A percentile compares a stretch with the other conserved stretches of the same genome.
Evolutionary conservation across 2,797 vertebrate species (phyloP).

Genomic region (Alauda arvensis): DNA sequence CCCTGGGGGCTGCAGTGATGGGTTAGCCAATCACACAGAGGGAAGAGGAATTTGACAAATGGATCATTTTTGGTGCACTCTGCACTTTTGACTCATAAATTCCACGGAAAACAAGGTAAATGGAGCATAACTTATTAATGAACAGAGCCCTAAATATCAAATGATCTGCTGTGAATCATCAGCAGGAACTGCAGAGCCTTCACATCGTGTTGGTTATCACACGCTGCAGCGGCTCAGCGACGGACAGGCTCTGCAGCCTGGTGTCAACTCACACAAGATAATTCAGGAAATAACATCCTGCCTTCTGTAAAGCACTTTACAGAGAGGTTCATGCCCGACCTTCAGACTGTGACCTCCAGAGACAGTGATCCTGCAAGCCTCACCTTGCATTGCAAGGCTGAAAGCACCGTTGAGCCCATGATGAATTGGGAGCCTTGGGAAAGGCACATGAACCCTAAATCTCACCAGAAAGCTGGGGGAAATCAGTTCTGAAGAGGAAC

Average conservation of each 20-base stretch:
- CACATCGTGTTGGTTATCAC: neutral
- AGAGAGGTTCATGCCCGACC: neutral
- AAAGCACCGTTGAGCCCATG: slow-evolving; percentile 8
- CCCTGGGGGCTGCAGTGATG: slow-evolving; percentile 30
- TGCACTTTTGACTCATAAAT: slow-evolving; percentile 68
- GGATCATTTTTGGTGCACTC: slow-evolving; percentile 56
- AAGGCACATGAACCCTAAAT: neutral
- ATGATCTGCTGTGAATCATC: slow-evolving; percentile 61
- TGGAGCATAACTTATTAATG: slow-evolving; percentile 69
- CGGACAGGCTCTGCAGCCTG: neutral
- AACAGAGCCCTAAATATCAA: slow-evolving; percentile 66
- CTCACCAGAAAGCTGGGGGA: neutral
- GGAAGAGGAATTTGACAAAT: slow-evolving; percentile 48
- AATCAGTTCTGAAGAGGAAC: neutral
- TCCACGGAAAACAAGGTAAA: slow-evolving; percentile 64
- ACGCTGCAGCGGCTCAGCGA: neutral
- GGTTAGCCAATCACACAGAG: slow-evolving; percentile 39
- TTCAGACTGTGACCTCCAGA: slow-evolving; percentile 22
- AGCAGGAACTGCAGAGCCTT: slow-evolving; percentile 36
- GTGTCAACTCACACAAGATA: neutral
- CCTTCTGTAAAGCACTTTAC: neutral
- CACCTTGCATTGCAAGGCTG: slow-evolving; percentile 26
- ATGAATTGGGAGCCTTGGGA: neutral
- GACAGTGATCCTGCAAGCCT: neutral
- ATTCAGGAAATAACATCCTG: neutral